A percentile compares a stretch with the other conserved stretches of the same genome.
Conservation (phyloP, 2,888 invertebrate species). For the Catocala sponsa region DNA sequence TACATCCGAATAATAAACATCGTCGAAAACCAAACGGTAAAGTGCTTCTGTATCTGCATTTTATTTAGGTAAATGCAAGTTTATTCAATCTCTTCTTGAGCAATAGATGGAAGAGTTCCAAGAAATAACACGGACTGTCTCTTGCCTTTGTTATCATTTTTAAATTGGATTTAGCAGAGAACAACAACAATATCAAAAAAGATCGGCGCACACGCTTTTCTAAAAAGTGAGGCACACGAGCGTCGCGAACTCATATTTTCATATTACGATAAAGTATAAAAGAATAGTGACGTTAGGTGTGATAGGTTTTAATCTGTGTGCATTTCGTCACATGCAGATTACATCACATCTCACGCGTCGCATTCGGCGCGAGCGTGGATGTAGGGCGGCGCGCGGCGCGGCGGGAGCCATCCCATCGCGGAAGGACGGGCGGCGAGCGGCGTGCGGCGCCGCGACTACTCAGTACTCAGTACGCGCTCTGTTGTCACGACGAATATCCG, state of each 20-base stretch:
- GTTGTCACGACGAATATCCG: conserved; percentile 79
- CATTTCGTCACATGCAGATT: conserved; percentile 78
- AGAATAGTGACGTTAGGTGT: conserved; percentile 65
- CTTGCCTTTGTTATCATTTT: conserved; percentile 40
- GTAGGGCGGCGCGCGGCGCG: conserved; percentile 83
- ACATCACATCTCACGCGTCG: conserved; percentile 77
- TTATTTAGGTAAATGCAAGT: neutral
- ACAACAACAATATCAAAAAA: conserved; percentile 25
- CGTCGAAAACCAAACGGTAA: neutral
- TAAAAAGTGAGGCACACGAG: conserved; percentile 6
- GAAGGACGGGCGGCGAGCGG: conserved; percentile 66
- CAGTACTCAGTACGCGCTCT: conserved; percentile 70
- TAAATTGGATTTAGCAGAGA: conserved; percentile 25
- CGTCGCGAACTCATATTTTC: too few species aligned
- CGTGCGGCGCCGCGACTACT: conserved; percentile 36
- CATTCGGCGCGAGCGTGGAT: conserved; percentile 58
- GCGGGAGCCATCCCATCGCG: conserved; percentile 84
- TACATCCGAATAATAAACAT: neutral
- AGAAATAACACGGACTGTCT: conserved; percentile 31
- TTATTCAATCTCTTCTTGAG: conserved; percentile 20
- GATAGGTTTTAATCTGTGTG: conserved; percentile 67
- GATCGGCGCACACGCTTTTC: conserved; percentile 8
- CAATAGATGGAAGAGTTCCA: conserved; percentile 35
- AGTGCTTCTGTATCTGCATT: neutral
- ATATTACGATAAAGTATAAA: neutral